Evolutionary conservation across 1,140 invertebrate genomes (phyloP), one percentile per base, ranked within the genome.

Genomic region (Colletes latitarsis): DNA sequence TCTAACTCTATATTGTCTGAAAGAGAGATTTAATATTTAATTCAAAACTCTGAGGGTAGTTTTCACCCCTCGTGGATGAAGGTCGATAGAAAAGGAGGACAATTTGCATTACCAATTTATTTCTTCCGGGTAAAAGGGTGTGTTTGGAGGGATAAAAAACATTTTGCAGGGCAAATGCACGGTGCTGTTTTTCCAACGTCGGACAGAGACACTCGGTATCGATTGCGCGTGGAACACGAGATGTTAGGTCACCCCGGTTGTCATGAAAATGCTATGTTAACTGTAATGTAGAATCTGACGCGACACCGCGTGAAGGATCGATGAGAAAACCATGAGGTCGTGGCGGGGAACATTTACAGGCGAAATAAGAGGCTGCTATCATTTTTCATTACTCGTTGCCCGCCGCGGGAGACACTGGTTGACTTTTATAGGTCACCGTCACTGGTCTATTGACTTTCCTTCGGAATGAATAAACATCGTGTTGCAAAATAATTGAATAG

Each of bases 281-380:
- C 21, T 62, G 60, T 62, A 62, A 62, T 62, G 21, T 62, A 62
- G 60, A 62, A 62, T 62, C 30, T 62, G 14, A 62, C 60, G 21
- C 60, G 60, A 62, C 39, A 64, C 8, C 62, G 12, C 62, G 62
- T 17, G 39, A 64, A 64, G 39, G 41, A 64, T 64, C 62, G 62
- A 43, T 64, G 41, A 6, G 62, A 43, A 43, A 43, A 41, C 15
- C 39, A 43, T 41, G 39, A 43, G 17, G 39, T 43, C 62, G 62
- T 0, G 14, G 30, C 15, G 62, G 62, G 62, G 43, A 64, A 43
- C 17, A 64, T 64, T 41, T 64, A 15, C 62, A 64, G 30, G 15
- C 9, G 41, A 64, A 64, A 64, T 64, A 64, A 64, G 62, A n/a
- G 39, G 39, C 39, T 43, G 39, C 39, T 43, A 64, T 43, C 62